Evolutionary conservation across 1,140 invertebrate species (phyloP).

Genomic region (Drosophila arizonae): DNA sequence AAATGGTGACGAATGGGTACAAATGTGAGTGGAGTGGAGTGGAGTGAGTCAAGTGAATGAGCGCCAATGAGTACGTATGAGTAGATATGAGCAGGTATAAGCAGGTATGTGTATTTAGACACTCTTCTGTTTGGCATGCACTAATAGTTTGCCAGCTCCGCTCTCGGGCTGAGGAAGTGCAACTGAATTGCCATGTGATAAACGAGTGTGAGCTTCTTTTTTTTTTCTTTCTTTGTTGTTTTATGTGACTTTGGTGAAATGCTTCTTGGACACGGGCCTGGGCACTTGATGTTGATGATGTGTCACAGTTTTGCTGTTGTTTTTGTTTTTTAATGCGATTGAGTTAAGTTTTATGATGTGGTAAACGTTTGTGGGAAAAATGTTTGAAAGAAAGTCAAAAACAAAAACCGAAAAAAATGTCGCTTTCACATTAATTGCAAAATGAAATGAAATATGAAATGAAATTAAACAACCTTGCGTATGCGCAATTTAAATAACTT

Average conservation of each 20-base stretch:
- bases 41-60: not conserved
- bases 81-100: no score
- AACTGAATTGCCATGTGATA: constrained; percentile 45
- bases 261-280: constrained; percentile 33
- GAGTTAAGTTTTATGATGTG: constrained; percentile 78
- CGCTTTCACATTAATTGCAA: constrained; percentile 78
- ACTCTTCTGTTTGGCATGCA: constrained; percentile 49
- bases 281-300: constrained; percentile 76
- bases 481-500: constrained; percentile 67
- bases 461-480: constrained; percentile 34
- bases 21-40: not conserved
- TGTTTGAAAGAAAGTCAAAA: constrained; percentile 59
- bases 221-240: not conserved
- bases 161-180: constrained; percentile 21
- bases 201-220: constrained; percentile 8
- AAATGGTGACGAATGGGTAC: constrained; percentile 38
- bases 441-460: constrained; percentile 36
- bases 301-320: constrained; percentile 64
- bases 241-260: constrained; percentile 55
- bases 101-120: not conserved
- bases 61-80: no score
- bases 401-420: constrained; percentile 45
- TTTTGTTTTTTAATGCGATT: constrained; percentile 60
- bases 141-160: constrained; percentile 36
- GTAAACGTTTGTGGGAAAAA: constrained; percentile 58